Percentiles rank a stretch among this genome's conserved stretches.
phyloP scores from a whole-genome alignment of 2,888 invertebrate genomes.

The Dysmachus trigonus region DNA sequence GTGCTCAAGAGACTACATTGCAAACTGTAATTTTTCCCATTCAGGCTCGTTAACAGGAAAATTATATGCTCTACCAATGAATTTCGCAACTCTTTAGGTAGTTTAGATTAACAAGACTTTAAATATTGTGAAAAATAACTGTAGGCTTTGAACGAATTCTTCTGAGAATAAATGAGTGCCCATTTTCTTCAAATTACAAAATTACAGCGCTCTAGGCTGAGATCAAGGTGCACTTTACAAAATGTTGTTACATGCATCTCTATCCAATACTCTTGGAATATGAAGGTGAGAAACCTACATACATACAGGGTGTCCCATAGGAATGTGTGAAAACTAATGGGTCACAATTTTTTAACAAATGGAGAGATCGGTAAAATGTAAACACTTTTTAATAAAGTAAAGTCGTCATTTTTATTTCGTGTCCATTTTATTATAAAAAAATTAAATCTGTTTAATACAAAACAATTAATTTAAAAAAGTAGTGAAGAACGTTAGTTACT shows the following conservation, averaged over 20 bases:
- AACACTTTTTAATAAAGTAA: too few relatives aligned
- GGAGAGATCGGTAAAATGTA: too few relatives aligned
- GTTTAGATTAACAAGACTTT: not conserved
- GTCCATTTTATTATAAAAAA: too few relatives aligned
- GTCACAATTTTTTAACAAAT: too few relatives aligned
- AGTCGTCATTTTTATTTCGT: too few relatives aligned
- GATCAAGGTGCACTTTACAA: not conserved
- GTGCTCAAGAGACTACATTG: not conserved
- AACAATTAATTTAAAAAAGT: too few relatives aligned
- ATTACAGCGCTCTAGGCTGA: not conserved
- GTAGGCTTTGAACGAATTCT: not conserved
- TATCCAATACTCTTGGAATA: not conserved
- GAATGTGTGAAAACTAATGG: too few relatives aligned
- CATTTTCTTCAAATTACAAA: not conserved
- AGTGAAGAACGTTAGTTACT: too few relatives aligned
- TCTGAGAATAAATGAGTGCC: not conserved
- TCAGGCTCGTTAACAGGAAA: not conserved
- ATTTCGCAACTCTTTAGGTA: not conserved
- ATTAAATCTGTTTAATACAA: too few relatives aligned
- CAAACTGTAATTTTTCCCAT: not conserved
- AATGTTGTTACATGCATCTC: not conserved
- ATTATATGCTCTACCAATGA: not conserved
- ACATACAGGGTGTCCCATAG: too few relatives aligned
- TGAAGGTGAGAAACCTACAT: not conserved
- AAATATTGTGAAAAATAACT: constrained; percentile 1